phyloP scores from a whole-genome alignment of 2,888 invertebrate genomes.

The Priocnemis perturbator region DNA sequence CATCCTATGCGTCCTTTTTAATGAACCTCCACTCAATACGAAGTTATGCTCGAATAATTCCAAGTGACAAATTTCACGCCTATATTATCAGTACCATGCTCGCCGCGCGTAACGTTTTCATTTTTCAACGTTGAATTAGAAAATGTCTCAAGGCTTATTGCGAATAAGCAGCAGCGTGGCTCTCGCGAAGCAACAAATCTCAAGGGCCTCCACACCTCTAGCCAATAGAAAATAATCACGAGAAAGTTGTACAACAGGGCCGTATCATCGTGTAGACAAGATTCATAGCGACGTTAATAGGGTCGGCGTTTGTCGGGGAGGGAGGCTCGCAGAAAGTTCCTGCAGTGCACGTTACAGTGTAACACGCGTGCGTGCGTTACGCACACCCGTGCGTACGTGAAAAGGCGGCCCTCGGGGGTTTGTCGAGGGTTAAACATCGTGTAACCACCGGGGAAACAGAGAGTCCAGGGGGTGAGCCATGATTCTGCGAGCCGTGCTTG shows the following conservation, averaged over 20 bases:
- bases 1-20: no score
- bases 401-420: conserved; percentile 55
- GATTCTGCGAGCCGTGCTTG: conserved; percentile 33
- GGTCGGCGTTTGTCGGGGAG: conserved; percentile 24
- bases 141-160: no score
- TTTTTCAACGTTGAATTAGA: no score
- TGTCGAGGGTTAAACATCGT: conserved; percentile 71
- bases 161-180: no score
- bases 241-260: not conserved
- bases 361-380: conserved; percentile 31
- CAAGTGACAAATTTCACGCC: no score
- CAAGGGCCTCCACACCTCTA: no score
- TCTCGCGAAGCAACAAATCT: no score
- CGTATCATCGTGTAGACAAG: not conserved
- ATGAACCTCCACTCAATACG: no score
- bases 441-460: conserved; percentile 70
- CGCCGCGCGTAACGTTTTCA: no score
- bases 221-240: no score
- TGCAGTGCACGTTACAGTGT: conserved; percentile 29
- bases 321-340: conserved; percentile 31
- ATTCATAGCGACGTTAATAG: conserved; percentile 26
- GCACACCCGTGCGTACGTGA: not conserved
- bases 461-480: conserved; percentile 36
- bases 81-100: no score
- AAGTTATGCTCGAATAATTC: no score